Percentiles rank a stretch among this genome's conserved stretches.
phyloP scores from a whole-genome alignment of 2,888 invertebrate genomes.

The Ligdia adustata region DNA sequence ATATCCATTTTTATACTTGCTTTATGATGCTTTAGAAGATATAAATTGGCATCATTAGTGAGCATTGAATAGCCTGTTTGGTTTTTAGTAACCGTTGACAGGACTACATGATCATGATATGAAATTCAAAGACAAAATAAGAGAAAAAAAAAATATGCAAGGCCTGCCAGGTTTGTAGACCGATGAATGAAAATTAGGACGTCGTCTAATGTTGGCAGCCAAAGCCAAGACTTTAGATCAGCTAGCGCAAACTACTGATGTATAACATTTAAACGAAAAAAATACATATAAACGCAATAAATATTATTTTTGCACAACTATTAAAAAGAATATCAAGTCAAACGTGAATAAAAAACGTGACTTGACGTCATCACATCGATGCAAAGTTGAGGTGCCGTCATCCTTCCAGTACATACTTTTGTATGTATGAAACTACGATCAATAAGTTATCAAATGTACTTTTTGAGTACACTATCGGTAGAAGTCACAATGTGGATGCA shows the following conservation, averaged over 20 bases:
- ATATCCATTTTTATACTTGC: slow-evolving; percentile 11
- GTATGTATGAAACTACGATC: no score
- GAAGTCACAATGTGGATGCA: no score
- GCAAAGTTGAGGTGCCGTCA: slow-evolving; percentile 19
- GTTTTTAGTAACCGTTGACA: slow-evolving; percentile 1
- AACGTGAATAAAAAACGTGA: slow-evolving; percentile 42
- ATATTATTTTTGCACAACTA: slow-evolving; percentile 9
- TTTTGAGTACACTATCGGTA: no score
- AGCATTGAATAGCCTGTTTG: slow-evolving; percentile 5
- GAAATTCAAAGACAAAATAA: no score
- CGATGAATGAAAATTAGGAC: no score
- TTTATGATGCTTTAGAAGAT: slow-evolving; percentile 8
- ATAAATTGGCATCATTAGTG: slow-evolving; percentile 20
- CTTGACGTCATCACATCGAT: slow-evolving; percentile 43
- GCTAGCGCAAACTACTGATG: slow-evolving; percentile 12
- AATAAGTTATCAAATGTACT: no score
- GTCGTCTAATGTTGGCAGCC: no score
- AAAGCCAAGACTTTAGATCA: slow-evolving; percentile 23
- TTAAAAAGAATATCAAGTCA: slow-evolving; percentile 3
- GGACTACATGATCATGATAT: not conserved
- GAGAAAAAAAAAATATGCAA: no score
- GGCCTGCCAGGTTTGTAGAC: not conserved
- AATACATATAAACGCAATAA: slow-evolving; percentile 12
- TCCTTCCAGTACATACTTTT: no score
- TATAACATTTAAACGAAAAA: slow-evolving; percentile 1